Conservation (phyloP, 1,140 invertebrate species). For the Trichonephila clavipes region DNA sequence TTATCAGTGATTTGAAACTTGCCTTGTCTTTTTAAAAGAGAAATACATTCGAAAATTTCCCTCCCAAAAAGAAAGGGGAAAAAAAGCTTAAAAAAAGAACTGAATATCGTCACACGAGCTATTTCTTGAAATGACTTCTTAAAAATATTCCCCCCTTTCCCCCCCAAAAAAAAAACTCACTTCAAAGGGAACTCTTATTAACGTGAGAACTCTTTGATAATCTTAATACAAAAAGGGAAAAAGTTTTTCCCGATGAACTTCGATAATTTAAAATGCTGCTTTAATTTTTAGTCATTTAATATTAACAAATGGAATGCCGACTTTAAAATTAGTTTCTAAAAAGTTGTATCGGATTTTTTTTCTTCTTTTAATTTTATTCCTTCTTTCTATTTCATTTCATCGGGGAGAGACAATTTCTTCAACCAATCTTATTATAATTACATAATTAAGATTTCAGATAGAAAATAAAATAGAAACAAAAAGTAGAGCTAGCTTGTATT, state of each 20-base stretch:
- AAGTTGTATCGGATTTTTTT: neutral
- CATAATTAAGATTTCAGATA: slow-evolving; percentile 31
- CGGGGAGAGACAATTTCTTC: slow-evolving; percentile 21
- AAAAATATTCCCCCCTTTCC: neutral
- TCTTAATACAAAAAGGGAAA: slow-evolving; percentile 23
- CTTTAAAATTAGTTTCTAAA: slow-evolving; percentile 36
- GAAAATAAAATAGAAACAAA: neutral
- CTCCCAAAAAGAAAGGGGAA: neutral
- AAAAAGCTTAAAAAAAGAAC: neutral
- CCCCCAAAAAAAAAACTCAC: neutral
- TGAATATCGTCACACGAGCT: slow-evolving; percentile 23
- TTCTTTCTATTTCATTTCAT: neutral
- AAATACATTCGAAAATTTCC: slow-evolving; percentile 21
- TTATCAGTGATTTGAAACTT: slow-evolving; percentile 43
- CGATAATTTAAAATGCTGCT: slow-evolving; percentile 40
- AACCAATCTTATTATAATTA: slow-evolving; percentile 30
- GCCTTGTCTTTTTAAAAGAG: neutral
- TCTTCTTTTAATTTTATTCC: neutral
- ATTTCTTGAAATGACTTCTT: slow-evolving; percentile 40
- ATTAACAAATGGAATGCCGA: slow-evolving; percentile 21
- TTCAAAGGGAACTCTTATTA: slow-evolving; percentile 58
- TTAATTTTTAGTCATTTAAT: slow-evolving; percentile 53
- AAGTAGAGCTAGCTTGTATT: neutral
- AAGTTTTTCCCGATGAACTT: slow-evolving; percentile 2
- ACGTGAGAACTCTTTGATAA: slow-evolving; percentile 50